phyloP scores from a whole-genome alignment of 2,797 vertebrate genomes.

The Amblyopsis hoosieri region DNA sequence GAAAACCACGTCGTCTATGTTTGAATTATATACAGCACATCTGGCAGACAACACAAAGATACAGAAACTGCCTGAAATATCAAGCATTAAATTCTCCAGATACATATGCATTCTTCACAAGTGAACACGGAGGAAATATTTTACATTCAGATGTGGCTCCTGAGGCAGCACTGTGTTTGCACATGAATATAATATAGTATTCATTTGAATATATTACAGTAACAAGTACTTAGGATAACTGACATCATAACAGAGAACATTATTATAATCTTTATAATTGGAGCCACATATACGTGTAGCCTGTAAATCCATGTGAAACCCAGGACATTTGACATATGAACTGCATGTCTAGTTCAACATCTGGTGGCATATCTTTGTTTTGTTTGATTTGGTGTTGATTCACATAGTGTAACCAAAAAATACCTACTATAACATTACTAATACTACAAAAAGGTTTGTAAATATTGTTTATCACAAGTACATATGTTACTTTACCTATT shows the following conservation, averaged over 20 bases:
- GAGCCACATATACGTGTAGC: too few relatives aligned
- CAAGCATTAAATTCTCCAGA: not conserved
- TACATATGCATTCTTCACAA: not conserved
- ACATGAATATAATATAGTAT: not conserved
- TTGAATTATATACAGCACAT: not conserved
- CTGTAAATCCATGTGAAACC: too few relatives aligned
- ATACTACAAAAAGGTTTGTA: too few relatives aligned
- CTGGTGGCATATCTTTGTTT: too few relatives aligned
- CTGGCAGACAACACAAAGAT: slow-evolving; percentile 1
- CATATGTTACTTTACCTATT: too few relatives aligned
- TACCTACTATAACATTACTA: too few relatives aligned
- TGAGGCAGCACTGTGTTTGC: not conserved
- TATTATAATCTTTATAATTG: not conserved
- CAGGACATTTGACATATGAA: too few relatives aligned
- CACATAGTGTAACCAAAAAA: too few relatives aligned
- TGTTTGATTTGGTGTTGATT: too few relatives aligned
- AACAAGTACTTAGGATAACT: not conserved
- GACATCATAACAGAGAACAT: not conserved
- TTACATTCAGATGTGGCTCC: not conserved
- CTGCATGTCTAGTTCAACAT: too few relatives aligned
- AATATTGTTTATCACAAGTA: too few relatives aligned
- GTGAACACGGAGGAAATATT: not conserved
- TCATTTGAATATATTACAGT: too few relatives aligned
- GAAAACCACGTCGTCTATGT: slow-evolving; percentile 9
- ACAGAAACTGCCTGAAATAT: not conserved